Evolutionary conservation across 2,888 invertebrate genomes (phyloP).

Genomic region (Rhamnusium bicolor): DNA sequence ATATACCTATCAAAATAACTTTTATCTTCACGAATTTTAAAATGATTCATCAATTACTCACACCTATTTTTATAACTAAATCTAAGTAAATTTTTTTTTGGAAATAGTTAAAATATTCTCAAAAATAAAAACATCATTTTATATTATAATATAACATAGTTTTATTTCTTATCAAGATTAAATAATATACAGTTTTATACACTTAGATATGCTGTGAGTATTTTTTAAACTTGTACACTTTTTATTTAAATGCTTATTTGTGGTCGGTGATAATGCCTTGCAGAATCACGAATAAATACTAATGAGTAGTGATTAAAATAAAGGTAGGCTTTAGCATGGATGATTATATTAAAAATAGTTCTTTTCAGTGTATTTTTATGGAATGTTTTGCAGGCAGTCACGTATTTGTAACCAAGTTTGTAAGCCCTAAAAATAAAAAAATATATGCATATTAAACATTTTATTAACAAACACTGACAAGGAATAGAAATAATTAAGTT

Average conservation of each 20-base stretch:
- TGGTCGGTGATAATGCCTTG: not conserved
- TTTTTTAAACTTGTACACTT: not conserved
- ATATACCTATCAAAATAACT: too few relatives aligned
- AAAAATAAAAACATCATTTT: too few relatives aligned
- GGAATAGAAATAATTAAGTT: too few relatives aligned
- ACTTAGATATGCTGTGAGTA: not conserved
- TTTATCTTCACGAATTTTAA: too few relatives aligned
- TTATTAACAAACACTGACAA: too few relatives aligned
- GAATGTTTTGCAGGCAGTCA: slow-evolving; percentile 83
- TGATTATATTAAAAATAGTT: slow-evolving; percentile 12
- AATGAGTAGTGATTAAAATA: not conserved
- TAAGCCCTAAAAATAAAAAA: slow-evolving; percentile 75
- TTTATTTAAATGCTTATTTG: not conserved
- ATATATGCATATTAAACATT: too few relatives aligned
- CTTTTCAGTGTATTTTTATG: slow-evolving; percentile 68
- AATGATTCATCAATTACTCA: too few relatives aligned
- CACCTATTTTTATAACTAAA: too few relatives aligned
- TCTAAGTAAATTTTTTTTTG: too few relatives aligned
- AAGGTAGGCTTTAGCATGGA: not conserved
- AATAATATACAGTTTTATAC: not conserved
- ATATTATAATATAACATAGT: too few relatives aligned
- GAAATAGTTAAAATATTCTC: too few relatives aligned
- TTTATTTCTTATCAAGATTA: not conserved
- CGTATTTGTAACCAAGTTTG: slow-evolving; percentile 85
- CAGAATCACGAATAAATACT: not conserved